phyloP scores from a whole-genome alignment of 1,140 invertebrate species.

The Leptinotarsa defecta region DNA sequence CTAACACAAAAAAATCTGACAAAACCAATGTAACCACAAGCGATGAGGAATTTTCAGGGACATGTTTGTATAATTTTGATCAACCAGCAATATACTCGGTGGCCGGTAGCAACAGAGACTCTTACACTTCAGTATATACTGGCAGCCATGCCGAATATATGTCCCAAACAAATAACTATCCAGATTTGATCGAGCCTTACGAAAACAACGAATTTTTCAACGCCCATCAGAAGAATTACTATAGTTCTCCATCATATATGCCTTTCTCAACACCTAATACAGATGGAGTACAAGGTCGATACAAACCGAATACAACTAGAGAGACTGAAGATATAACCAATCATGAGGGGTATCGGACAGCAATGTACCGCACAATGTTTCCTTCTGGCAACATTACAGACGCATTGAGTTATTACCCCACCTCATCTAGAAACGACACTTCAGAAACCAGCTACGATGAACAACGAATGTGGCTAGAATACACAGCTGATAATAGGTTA shows the following conservation, averaged over 20 bases:
- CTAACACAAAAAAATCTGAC: conserved; percentile 49
- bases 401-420: conserved; percentile 76
- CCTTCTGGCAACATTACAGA: conserved; percentile 75
- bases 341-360: conserved; percentile 69
- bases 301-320: conserved; percentile 58
- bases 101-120: conserved; percentile 70
- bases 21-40: conserved; percentile 22
- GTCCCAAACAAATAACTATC: conserved; percentile 65
- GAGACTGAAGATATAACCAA: conserved; percentile 62
- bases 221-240: conserved; percentile 59
- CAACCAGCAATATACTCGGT: conserved; percentile 76
- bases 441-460: conserved; percentile 64
- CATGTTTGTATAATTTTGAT: conserved; percentile 64
- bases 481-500: conserved; percentile 58
- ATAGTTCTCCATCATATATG: conserved; percentile 61
- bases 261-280: conserved; percentile 30
- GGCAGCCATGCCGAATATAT: conserved; percentile 64
- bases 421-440: conserved; percentile 70
- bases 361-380: conserved; percentile 69
- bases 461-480: conserved; percentile 62
- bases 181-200: conserved; percentile 71
- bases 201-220: conserved; percentile 60
- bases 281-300: conserved; percentile 56
- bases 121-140: conserved; percentile 73
- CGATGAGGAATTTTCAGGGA: conserved; percentile 31